Conservation (phyloP, 1,140 invertebrate species). For the Papilio glaucus region DNA sequence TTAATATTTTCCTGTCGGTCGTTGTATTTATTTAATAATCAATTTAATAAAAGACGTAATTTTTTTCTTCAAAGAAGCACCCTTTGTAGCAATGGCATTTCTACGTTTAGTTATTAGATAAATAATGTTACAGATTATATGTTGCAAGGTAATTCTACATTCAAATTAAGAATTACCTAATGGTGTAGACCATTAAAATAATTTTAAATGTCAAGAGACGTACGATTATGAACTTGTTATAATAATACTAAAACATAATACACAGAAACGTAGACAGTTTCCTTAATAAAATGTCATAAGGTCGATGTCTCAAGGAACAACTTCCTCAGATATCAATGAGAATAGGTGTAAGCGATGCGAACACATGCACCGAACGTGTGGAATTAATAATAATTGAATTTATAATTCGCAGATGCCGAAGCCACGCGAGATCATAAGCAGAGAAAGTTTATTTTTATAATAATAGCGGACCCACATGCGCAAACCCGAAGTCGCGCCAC, state of each 20-base stretch:
- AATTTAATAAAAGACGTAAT: too few species aligned
- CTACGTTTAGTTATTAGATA: too few species aligned
- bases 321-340: conserved; percentile 44
- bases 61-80: too few species aligned
- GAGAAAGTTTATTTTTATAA: conserved; percentile 84
- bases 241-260: background rate
- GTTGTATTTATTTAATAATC: too few species aligned
- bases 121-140: too few species aligned
- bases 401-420: conserved; percentile 79
- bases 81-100: too few species aligned
- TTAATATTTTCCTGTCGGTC: too few species aligned
- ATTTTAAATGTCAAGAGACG: background rate
- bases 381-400: conserved; percentile 74
- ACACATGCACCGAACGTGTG: conserved; percentile 71
- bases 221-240: background rate
- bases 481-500: conserved; percentile 61
- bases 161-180: too few species aligned
- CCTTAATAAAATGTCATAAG: background rate
- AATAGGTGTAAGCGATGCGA: conserved; percentile 53
- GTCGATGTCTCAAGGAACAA: conserved; percentile 9
- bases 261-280: background rate
- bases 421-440: conserved; percentile 69
- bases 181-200: too few species aligned
- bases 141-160: too few species aligned
- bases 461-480: conserved; percentile 81